phyloP scores from a whole-genome alignment of 2,113 vertebrate species.

The Emydocephalus ijimae region DNA sequence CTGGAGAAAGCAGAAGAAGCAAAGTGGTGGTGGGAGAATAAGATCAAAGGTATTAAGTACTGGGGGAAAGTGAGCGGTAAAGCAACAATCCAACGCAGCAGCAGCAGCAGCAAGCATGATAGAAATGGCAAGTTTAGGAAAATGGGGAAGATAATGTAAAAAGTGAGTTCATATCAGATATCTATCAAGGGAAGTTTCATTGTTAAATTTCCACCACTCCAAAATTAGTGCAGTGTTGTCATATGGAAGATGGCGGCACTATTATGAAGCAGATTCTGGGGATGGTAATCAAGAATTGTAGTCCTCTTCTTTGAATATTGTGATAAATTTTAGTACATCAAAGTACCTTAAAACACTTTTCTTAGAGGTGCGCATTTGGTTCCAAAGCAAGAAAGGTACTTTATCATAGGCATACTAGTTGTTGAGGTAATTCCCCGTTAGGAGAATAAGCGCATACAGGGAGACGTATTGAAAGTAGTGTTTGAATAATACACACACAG shows the following conservation, averaged over 20 bases:
- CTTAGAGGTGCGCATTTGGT: not conserved
- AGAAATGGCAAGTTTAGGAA: not conserved
- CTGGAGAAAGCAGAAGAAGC: not conserved
- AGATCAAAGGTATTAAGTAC: not conserved
- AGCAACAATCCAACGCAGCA: not conserved
- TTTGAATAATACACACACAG: too few relatives aligned
- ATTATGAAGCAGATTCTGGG: not conserved
- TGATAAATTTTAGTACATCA: not conserved
- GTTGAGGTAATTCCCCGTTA: too few relatives aligned
- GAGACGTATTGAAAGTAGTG: too few relatives aligned
- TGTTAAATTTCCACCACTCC: not conserved
- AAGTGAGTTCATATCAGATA: not conserved
- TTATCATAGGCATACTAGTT: not conserved
- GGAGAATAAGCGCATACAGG: too few relatives aligned
- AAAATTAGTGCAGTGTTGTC: not conserved
- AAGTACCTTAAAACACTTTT: not conserved
- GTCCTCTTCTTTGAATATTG: not conserved
- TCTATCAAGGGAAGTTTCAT: not conserved
- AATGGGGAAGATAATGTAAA: not conserved
- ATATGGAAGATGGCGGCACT: not conserved
- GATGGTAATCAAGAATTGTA: not conserved
- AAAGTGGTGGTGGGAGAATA: not conserved
- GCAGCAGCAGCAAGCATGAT: not conserved
- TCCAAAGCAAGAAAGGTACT: not conserved
- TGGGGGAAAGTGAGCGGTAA: not conserved